Percentiles rank a stretch among this genome's conserved stretches.
Evolutionary conservation across 2,888 invertebrate genomes (phyloP).

Genomic region (Caenorhabditis uteleia): DNA sequence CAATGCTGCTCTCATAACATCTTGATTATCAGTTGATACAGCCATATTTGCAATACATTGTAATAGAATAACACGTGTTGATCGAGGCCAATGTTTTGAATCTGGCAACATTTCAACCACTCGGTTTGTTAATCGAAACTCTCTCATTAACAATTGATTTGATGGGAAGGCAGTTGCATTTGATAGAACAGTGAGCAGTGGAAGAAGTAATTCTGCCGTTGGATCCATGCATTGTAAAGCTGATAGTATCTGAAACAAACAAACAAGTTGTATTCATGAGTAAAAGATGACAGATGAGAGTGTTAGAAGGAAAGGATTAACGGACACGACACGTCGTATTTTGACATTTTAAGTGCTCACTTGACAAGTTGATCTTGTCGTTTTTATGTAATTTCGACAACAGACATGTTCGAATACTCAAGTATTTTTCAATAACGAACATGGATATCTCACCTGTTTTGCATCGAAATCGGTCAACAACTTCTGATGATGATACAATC

Average conservation of each 20-base stretch:
- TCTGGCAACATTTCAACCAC: conserved; percentile 54
- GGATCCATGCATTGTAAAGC: conserved; percentile 59
- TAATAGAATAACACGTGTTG: conserved; percentile 61
- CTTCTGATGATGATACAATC: conserved; percentile 60
- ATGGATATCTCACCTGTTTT: conserved; percentile 42
- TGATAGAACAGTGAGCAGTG: conserved; percentile 61
- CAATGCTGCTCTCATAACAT: conserved; percentile 44
- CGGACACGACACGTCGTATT: too few species aligned
- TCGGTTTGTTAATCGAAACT: conserved; percentile 55
- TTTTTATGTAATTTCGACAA: too few species aligned
- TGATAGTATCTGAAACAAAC: conserved; percentile 49
- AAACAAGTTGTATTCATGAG: too few species aligned
- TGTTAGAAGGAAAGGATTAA: too few species aligned
- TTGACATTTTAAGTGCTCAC: background rate
- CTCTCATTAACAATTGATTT: conserved; percentile 62
- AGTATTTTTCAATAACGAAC: background rate
- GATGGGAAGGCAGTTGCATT: conserved; percentile 62
- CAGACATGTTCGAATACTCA: background rate
- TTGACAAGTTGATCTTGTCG: too few species aligned
- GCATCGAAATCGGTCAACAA: conserved; percentile 56
- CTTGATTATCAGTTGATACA: conserved; percentile 45
- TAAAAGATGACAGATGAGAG: background rate
- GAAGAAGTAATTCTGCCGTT: conserved; percentile 58
- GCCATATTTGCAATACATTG: conserved; percentile 67
- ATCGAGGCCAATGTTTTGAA: conserved; percentile 53